Evolutionary conservation across 1,140 invertebrate species (phyloP).

Genomic region (Sinonovacula constricta): DNA sequence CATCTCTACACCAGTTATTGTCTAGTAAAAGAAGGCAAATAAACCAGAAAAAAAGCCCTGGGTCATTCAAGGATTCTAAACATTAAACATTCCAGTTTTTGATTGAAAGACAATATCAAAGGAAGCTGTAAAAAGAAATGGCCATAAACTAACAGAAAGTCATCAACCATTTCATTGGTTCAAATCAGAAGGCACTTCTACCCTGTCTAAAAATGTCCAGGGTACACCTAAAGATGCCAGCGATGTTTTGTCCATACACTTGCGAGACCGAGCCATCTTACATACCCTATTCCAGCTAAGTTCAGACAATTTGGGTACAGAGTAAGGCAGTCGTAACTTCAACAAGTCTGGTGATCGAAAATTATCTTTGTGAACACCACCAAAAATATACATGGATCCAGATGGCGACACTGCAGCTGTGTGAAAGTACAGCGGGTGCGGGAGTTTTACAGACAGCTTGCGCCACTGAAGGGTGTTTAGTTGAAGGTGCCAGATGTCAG

Average conservation of each 20-base stretch:
- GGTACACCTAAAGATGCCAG: constrained; percentile 25
- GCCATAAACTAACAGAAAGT: no score
- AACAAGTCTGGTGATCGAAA: constrained; percentile 48
- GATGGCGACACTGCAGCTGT: constrained; percentile 50
- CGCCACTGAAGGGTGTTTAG: constrained; percentile 52
- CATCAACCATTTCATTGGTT: no score
- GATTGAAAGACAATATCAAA: no score
- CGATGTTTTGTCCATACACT: not conserved
- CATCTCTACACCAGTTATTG: no score
- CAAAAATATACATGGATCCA: constrained; percentile 57
- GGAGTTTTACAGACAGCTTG: constrained; percentile 37
- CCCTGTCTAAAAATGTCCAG: constrained; percentile 39
- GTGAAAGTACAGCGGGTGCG: constrained; percentile 56
- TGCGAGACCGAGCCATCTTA: constrained; percentile 2
- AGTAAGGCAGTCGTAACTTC: constrained; percentile 44
- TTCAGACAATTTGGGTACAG: constrained; percentile 49
- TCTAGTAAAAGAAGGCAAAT: no score
- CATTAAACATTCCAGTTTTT: no score
- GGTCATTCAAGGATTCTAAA: no score
- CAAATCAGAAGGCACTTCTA: constrained; percentile 3
- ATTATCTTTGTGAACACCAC: constrained; percentile 46
- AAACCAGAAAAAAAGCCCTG: no score
- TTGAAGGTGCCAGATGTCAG: constrained; percentile 55
- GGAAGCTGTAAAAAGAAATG: no score
- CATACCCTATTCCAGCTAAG: constrained; percentile 55